These are phyloP conservation scores for Zaprionus obscuricornis DNA, from an alignment of 2,888 invertebrate species.

Conservation along the genomic window DNA sequence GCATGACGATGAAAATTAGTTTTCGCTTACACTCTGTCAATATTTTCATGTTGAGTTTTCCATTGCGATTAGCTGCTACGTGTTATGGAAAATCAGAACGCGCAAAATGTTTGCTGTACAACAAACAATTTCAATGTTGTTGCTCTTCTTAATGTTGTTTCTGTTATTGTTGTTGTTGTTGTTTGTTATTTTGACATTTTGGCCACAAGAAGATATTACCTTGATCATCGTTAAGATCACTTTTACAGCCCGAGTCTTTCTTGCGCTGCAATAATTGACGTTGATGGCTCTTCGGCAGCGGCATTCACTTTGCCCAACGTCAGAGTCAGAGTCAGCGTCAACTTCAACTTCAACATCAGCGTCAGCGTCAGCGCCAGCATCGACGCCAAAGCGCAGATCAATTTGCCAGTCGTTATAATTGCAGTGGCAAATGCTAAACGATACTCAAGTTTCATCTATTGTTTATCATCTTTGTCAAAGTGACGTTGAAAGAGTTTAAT, in stretches of 20 bases:
- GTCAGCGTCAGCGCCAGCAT: too few species aligned
- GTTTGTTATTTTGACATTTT: conserved; percentile 62
- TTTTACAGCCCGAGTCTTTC: conserved; percentile 34
- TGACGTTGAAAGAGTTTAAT: too few species aligned
- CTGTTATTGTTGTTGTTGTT: too few species aligned
- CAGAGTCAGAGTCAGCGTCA: too few species aligned
- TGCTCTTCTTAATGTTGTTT: too few species aligned
- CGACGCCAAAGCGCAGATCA: conserved; percentile 29
- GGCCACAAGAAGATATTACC: conserved; percentile 46
- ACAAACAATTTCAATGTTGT: conserved; percentile 13
- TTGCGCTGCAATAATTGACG: conserved; percentile 43
- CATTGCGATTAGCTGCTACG: conserved; percentile 58
- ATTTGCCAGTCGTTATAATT: conserved; percentile 45
- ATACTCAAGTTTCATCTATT: conserved; percentile 14
- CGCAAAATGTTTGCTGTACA: background rate
- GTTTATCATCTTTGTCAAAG: conserved; percentile 25
- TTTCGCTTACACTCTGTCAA: conserved; percentile 50
- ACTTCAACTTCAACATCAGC: too few species aligned
- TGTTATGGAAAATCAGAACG: conserved; percentile 44
- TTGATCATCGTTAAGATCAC: conserved; percentile 64
- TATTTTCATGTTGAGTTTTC: conserved; percentile 39
- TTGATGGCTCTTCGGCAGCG: conserved; percentile 26
- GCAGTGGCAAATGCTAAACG: conserved; percentile 59
- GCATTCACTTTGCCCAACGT: conserved; percentile 76
- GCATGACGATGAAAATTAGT: conserved; percentile 48